These are phyloP conservation scores for Lagria hirta DNA, from an alignment of 2,888 invertebrate species.

Conservation along the genomic window DNA sequence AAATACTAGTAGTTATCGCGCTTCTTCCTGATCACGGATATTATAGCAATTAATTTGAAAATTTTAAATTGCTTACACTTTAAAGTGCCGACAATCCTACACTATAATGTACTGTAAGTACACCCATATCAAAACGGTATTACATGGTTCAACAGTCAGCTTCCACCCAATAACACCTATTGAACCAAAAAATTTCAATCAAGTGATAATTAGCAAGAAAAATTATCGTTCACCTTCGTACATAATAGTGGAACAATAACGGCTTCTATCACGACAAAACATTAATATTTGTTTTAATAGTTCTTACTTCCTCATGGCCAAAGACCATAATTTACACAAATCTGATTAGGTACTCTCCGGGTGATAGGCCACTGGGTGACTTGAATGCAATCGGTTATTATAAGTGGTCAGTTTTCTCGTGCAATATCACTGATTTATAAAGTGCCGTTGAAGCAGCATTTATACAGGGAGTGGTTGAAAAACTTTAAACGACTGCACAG, in stretches of 20 bases:
- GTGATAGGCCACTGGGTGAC: constrained; percentile 50
- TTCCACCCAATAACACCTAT: too few relatives aligned
- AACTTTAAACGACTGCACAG: constrained; percentile 14
- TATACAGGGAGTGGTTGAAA: constrained; percentile 19
- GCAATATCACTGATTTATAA: constrained; percentile 36
- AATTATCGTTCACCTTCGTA: constrained; percentile 18
- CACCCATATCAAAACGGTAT: too few relatives aligned
- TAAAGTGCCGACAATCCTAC: too few relatives aligned
- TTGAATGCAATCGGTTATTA: constrained; percentile 36
- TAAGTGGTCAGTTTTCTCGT: constrained; percentile 32
- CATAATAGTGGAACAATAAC: constrained; percentile 20
- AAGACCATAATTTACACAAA: constrained; percentile 41
- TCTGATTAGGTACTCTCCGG: constrained; percentile 42
- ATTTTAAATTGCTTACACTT: too few relatives aligned
- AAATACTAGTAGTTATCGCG: too few relatives aligned
- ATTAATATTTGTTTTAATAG: constrained; percentile 14
- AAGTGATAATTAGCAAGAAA: constrained; percentile 16
- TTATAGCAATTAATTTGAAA: too few relatives aligned
- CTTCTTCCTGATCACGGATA: too few relatives aligned
- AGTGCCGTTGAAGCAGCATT: constrained; percentile 25
- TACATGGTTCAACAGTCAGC: too few relatives aligned
- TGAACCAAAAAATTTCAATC: too few relatives aligned
- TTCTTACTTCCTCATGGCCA: constrained; percentile 38
- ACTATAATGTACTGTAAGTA: too few relatives aligned
- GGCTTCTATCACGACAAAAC: constrained; percentile 13